Conservation (phyloP, 2,797 vertebrate genomes). For the Karalla daura region DNA sequence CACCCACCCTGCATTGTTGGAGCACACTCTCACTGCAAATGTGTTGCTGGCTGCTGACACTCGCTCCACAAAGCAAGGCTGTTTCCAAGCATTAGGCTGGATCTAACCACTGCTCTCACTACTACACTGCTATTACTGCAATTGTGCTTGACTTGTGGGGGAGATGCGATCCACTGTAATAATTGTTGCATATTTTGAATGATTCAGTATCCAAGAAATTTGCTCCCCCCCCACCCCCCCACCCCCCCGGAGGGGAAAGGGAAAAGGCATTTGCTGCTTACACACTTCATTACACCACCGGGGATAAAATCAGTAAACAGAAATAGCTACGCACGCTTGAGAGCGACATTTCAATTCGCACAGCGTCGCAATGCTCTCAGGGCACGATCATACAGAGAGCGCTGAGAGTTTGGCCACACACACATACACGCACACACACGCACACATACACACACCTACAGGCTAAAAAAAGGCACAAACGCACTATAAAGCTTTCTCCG, state of each 20-base stretch:
- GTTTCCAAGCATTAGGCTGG: conserved; percentile 1
- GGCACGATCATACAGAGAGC: background rate
- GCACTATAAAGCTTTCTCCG: background rate
- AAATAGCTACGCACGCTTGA: conserved; percentile 17
- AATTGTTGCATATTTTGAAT: conserved; percentile 10
- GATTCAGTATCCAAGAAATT: background rate
- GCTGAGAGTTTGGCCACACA: background rate
- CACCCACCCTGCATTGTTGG: conserved; percentile 69
- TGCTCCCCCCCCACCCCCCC: no score
- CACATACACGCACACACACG: background rate
- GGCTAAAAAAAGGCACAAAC: background rate
- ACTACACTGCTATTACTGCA: background rate
- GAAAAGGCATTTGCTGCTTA: conserved; percentile 14
- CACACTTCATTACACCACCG: conserved; percentile 19
- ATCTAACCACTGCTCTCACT: conserved; percentile 13
- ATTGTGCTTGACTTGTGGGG: background rate
- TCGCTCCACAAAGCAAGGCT: conserved; percentile 18
- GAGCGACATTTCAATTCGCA: conserved; percentile 29
- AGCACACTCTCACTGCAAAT: conserved; percentile 40
- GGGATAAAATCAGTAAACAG: conserved; percentile 19
- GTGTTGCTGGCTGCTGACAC: conserved; percentile 41
- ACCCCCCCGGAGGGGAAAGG: background rate
- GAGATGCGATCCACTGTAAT: background rate
- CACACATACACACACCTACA: background rate
- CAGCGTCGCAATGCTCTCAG: background rate